Evolutionary conservation across 2,113 vertebrate genomes (phyloP), one percentile per base, ranked within the genome.

Genomic region (Eulacestoma nigropectus): DNA sequence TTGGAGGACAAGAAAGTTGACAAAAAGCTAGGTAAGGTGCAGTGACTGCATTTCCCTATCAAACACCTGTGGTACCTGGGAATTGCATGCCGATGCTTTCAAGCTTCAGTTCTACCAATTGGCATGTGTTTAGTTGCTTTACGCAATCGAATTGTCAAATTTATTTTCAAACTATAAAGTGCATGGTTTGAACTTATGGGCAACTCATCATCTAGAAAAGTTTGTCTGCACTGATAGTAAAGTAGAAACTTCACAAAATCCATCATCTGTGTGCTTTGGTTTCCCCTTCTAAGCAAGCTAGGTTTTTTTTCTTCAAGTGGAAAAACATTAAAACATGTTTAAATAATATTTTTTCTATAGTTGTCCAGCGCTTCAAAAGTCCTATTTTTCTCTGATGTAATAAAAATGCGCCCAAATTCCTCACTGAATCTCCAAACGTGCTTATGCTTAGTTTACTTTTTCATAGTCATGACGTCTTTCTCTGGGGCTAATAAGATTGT

Each of bases 211-310:
- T 20, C 21, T 9, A 23, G 27, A 67, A 76, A 52, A 65, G 16
- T n/a, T 59, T 20, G 44, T 46, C 50, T 70, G 10, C 1, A 0
- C 33, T 39, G 37, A 11, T 5, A 7, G 33, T 39, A 29, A 29
- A 77, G 22, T 10, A 77, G 11, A 60, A 60, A 35, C 33, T 68
- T 68, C 18, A 22, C 16, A 52, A 37, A 77, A 16, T 73, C 52
- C 9, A 56, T 85, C 19, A 30, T 33, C 30, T 60, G 10, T 7
- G 8, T 52, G 27, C 37, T 83, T 89, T 68, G 37, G 8, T 59
- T 44, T 29, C 86, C 27, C 19, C 29, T 87, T 74, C 46, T 73
- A 41, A 84, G 26, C 25, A 89, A 52, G 3, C 4, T 39, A 35
- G 5, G 7, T 9, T 46, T 72, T n/a, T 76, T 79, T 77, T 7